Percentiles rank a stretch among this genome's conserved stretches.
phyloP scores from a whole-genome alignment of 2,888 invertebrate genomes.

The Nasonia oneida region DNA sequence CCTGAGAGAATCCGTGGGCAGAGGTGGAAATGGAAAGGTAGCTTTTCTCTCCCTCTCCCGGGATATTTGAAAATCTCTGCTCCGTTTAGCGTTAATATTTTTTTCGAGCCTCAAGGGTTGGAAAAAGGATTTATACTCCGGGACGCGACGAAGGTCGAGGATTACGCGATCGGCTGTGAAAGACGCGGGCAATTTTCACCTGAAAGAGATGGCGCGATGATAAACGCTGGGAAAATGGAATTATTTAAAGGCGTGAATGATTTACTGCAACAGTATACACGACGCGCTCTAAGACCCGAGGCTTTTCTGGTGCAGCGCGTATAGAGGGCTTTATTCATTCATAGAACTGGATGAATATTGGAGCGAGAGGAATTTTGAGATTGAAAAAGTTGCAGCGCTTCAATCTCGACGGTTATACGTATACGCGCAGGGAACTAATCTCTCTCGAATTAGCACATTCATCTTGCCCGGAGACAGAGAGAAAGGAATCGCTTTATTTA shows the following conservation, averaged over 20 bases:
- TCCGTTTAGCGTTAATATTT: neutral
- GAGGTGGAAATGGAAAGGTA: constrained; percentile 20
- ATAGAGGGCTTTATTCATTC: neutral
- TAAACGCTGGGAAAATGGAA: constrained; percentile 15
- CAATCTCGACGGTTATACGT: no score
- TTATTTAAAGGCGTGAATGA: constrained; percentile 27
- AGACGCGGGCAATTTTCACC: neutral
- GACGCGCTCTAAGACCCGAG: neutral
- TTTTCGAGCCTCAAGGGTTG: neutral
- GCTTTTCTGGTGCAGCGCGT: neutral
- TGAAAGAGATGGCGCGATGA: constrained; percentile 23
- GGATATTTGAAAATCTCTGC: neutral
- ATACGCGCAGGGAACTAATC: no score
- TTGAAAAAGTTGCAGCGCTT: no score
- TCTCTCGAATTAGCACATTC: no score
- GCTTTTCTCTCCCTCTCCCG: no score
- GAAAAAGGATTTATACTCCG: neutral
- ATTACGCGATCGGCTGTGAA: constrained; percentile 5
- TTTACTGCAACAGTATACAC: neutral
- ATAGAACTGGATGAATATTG: neutral
- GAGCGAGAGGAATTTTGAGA: no score
- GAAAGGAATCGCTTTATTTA: no score
- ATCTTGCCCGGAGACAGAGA: no score
- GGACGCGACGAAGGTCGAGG: neutral
- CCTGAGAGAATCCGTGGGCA: neutral